phyloP scores from a whole-genome alignment of 2,888 invertebrate genomes.

The Orthosia incerta region DNA sequence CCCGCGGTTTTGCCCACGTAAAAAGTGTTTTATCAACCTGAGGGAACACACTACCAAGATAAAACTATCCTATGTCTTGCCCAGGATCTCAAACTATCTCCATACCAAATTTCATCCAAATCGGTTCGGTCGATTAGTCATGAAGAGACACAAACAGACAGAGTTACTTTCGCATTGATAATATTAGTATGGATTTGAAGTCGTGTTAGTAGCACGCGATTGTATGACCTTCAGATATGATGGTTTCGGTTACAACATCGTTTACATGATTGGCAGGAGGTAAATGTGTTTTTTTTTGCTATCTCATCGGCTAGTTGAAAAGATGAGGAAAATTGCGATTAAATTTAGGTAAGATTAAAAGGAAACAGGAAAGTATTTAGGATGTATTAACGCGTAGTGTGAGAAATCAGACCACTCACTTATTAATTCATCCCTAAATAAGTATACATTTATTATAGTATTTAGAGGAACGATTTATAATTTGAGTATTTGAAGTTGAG shows the following conservation, averaged over 20 bases:
- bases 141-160: too few relatives aligned
- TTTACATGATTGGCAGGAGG: constrained; percentile 27
- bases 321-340: constrained; percentile 10
- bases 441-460: too few relatives aligned
- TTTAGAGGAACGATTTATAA: not conserved
- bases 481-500: too few relatives aligned
- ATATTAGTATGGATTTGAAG: constrained; percentile 21
- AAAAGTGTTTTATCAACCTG: too few relatives aligned
- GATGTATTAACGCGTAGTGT: not conserved
- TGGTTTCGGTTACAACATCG: constrained; percentile 48
- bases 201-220: constrained; percentile 53
- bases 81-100: too few relatives aligned
- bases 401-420: not conserved
- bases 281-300: constrained; percentile 4
- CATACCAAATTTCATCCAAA: too few relatives aligned
- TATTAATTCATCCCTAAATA: not conserved
- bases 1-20: too few relatives aligned
- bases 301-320: constrained; percentile 12
- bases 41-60: too few relatives aligned
- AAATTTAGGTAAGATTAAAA: not conserved
- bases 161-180: too few relatives aligned
- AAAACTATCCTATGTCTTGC: too few relatives aligned
- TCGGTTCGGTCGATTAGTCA: too few relatives aligned
- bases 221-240: constrained; percentile 41
- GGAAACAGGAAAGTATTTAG: constrained; percentile 3